Conservation (phyloP, 2,113 vertebrate genomes). For the Catharus bicknelli region DNA sequence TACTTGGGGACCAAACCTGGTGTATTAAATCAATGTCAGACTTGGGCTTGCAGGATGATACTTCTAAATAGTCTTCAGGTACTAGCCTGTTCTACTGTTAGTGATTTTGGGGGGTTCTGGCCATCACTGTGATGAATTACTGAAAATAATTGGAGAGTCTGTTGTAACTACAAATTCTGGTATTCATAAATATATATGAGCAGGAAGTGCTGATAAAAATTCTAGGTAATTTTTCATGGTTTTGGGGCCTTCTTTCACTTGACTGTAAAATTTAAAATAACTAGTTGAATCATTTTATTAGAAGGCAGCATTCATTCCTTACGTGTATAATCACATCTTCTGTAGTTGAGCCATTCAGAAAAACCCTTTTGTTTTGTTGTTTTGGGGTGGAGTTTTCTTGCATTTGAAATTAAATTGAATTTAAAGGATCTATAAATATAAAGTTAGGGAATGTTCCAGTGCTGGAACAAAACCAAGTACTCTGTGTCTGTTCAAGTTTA, state of each 20-base stretch:
- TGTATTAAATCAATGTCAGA: background rate
- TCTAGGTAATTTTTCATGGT: background rate
- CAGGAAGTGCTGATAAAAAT: background rate
- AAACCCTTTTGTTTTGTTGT: background rate
- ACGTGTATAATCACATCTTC: background rate
- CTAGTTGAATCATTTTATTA: background rate
- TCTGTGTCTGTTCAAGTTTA: background rate
- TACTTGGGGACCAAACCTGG: background rate
- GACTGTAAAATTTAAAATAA: background rate
- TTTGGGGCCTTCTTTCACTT: background rate
- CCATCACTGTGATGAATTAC: background rate
- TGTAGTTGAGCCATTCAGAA: background rate
- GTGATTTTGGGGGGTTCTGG: background rate
- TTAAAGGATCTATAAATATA: background rate
- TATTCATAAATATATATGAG: background rate
- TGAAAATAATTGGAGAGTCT: background rate
- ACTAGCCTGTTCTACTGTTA: background rate
- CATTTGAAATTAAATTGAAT: background rate
- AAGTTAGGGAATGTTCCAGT: background rate
- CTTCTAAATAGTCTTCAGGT: background rate
- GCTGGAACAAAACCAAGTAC: background rate
- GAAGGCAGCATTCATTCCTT: background rate
- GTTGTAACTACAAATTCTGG: background rate
- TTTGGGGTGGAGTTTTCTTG: too few relatives aligned
- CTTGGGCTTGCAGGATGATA: background rate